A percentile compares a stretch with the other conserved stretches of the same genome.
These are phyloP conservation scores for Turdus rufiventris DNA, from an alignment of 2,113 vertebrate genomes.

Conservation along the genomic window DNA sequence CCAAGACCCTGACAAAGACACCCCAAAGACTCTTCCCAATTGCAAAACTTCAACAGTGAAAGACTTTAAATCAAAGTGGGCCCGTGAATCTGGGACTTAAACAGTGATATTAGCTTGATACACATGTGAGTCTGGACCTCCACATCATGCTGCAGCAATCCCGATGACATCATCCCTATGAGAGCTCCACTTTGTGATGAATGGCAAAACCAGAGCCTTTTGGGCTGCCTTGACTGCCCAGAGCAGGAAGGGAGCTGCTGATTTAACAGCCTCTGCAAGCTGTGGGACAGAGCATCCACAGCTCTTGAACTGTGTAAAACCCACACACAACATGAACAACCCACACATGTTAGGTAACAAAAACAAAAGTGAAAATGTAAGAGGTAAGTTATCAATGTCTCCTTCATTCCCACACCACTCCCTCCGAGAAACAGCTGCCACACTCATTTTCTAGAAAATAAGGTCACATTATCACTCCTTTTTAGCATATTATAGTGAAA, in stretches of 20 bases:
- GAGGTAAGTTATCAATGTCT: not conserved
- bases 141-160: not conserved
- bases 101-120: not conserved
- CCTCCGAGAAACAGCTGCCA: not conserved
- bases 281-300: not conserved
- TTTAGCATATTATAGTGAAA: not conserved
- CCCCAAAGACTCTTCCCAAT: not conserved
- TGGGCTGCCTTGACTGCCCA: not conserved
- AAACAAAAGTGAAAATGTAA: not conserved
- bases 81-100: not conserved
- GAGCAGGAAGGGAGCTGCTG: not conserved
- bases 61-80: not conserved
- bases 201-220: not conserved
- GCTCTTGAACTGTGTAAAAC: not conserved
- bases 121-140: not conserved
- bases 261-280: not conserved
- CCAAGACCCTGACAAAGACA: not conserved
- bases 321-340: accelerated
- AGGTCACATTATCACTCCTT: not conserved
- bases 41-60: not conserved
- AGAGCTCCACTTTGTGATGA: not conserved
- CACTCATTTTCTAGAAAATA: not conserved
- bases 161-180: not conserved
- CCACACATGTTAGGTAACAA: not conserved
- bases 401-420: not conserved